These are phyloP conservation scores for Numenius phaeopus DNA, from an alignment of 2,797 vertebrate genomes.

Conservation along the genomic window DNA sequence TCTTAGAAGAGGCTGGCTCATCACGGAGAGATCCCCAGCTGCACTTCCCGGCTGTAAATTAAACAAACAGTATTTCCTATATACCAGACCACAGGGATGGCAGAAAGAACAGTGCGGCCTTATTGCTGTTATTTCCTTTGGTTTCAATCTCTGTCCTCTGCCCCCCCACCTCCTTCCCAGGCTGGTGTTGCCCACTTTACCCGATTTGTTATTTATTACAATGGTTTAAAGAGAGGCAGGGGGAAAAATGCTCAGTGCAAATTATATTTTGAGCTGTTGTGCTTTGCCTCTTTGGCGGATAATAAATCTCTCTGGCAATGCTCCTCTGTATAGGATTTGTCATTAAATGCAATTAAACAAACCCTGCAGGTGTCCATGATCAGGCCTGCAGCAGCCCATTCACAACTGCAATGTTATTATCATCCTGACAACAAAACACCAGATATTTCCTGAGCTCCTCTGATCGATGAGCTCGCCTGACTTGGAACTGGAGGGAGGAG, in stretches of 20 bases:
- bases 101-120: slow-evolving; percentile 55
- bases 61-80: slow-evolving; percentile 68
- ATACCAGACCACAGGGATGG: slow-evolving; percentile 38
- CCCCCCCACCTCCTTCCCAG: slow-evolving; percentile 34
- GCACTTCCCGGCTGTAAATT: slow-evolving; percentile 64
- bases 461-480: slow-evolving; percentile 71
- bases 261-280: slow-evolving; percentile 76
- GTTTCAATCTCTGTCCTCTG: slow-evolving; percentile 57
- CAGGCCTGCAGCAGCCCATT: slow-evolving; percentile 75
- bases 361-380: slow-evolving; percentile 74
- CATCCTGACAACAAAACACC: slow-evolving; percentile 73
- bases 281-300: slow-evolving; percentile 68
- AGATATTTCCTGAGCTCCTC: slow-evolving; percentile 72
- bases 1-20: neutral
- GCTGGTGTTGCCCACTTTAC: slow-evolving; percentile 59
- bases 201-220: slow-evolving; percentile 63
- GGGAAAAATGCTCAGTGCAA: slow-evolving; percentile 65
- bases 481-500: slow-evolving; percentile 52
- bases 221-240: slow-evolving; percentile 60
- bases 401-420: slow-evolving; percentile 76
- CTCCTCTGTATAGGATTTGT: slow-evolving; percentile 73
- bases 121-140: slow-evolving; percentile 67
- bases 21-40: slow-evolving; percentile 51
- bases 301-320: slow-evolving; percentile 73
- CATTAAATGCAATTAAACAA: slow-evolving; percentile 79